A percentile compares a stretch with the other conserved stretches of the same genome.
These are phyloP conservation scores for Sebastes dallii DNA, from an alignment of 2,797 vertebrate genomes.

Conservation along the genomic window DNA sequence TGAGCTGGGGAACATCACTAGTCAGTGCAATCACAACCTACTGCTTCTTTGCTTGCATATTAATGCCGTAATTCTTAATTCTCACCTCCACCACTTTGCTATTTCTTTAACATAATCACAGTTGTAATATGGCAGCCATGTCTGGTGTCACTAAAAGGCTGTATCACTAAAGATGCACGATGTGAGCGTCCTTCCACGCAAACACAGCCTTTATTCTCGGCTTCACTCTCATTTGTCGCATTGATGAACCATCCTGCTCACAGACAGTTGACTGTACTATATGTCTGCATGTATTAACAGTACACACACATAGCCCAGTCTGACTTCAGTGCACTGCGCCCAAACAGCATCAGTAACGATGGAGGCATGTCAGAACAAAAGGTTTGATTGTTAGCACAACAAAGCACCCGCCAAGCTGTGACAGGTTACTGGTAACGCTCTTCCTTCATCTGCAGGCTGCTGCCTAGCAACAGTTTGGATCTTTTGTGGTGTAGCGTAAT, in stretches of 20 bases:
- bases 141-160: neutral
- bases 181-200: neutral
- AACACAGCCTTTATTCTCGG: neutral
- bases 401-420: conserved; percentile 65
- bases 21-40: neutral
- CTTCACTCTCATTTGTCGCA: neutral
- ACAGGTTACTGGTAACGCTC: conserved; percentile 8
- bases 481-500: neutral
- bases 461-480: neutral
- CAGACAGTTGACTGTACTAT: neutral
- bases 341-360: neutral
- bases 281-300: neutral
- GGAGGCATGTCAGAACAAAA: conserved; percentile 72
- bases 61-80: neutral
- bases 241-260: neutral
- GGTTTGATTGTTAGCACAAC: conserved; percentile 74
- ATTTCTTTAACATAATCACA: neutral
- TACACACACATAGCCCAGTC: neutral
- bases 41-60: neutral
- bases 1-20: neutral
- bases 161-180: neutral
- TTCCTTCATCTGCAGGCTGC: neutral
- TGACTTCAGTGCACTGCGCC: neutral
- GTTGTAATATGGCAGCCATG: neutral
- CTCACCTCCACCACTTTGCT: neutral